These are phyloP conservation scores for Vicugna pacos DNA, from an alignment of 2,113 vertebrate genomes.

Conservation along the genomic window DNA sequence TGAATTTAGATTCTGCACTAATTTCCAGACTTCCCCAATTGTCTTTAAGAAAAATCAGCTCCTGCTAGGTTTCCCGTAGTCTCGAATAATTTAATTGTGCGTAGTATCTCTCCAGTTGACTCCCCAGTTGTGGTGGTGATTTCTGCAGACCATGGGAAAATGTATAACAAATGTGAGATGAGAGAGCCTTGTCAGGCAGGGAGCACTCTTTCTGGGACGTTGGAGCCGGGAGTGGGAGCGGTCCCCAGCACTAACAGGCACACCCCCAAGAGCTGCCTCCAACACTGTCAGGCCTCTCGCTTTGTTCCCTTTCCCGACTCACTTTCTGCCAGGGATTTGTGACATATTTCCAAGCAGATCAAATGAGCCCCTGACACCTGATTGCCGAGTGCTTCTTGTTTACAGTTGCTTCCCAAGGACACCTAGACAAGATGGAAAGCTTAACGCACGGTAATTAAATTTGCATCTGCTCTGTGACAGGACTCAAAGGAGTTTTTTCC, in stretches of 20 bases:
- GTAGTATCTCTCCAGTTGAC: constrained; percentile 72
- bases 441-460: constrained; percentile 97
- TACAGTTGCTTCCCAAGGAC: constrained; percentile 94
- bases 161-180: constrained; percentile 88
- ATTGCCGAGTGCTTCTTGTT: constrained; percentile 95
- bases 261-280: constrained; percentile 91
- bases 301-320: constrained; percentile 94
- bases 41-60: not conserved
- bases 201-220: constrained; percentile 86
- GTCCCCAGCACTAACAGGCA: constrained; percentile 92
- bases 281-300: constrained; percentile 92
- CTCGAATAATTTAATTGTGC: constrained; percentile 68
- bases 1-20: constrained; percentile 45
- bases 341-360: constrained; percentile 97
- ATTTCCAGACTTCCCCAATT: constrained; percentile 53
- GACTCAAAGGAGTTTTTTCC: constrained; percentile 82
- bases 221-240: constrained; percentile 86
- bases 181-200: constrained; percentile 86
- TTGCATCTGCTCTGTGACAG: constrained; percentile 96
- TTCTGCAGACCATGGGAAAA: constrained; percentile 86
- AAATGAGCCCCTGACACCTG: constrained; percentile 96
- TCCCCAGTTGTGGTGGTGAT: constrained; percentile 74
- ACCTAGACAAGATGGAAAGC: constrained; percentile 92
- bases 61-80: constrained; percentile 42
- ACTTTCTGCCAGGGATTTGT: constrained; percentile 95